Percentiles rank a stretch among this genome's conserved stretches.
Conservation (phyloP, 2,888 invertebrate genomes). For the Drosophila anomelani region DNA sequence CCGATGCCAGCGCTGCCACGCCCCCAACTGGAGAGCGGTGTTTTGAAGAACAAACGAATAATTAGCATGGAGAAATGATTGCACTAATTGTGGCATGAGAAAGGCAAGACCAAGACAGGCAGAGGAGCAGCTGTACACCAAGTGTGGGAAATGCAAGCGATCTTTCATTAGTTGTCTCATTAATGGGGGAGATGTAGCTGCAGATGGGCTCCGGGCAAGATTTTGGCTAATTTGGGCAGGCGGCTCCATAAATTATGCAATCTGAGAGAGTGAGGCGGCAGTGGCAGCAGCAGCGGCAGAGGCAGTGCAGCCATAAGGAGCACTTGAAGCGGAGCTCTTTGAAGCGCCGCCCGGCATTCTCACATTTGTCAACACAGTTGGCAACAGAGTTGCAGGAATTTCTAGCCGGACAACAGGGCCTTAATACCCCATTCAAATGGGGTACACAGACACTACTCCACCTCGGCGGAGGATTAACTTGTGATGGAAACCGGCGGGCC, state of each 20-base stretch:
- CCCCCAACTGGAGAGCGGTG: conserved; percentile 49
- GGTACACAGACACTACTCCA: conserved; percentile 6
- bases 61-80: conserved; percentile 72
- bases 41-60: conserved; percentile 60
- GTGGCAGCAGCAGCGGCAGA: not conserved
- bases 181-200: conserved; percentile 38
- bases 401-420: conserved; percentile 32
- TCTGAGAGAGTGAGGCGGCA: conserved; percentile 29
- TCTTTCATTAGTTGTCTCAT: conserved; percentile 63
- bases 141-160: conserved; percentile 72
- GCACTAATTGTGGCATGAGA: conserved; percentile 72
- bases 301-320: conserved; percentile 4
- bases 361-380: conserved; percentile 70
- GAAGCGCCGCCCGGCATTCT: conserved; percentile 70
- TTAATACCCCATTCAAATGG: conserved; percentile 33
- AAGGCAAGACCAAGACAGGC: conserved; percentile 38
- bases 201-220: conserved; percentile 40
- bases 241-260: conserved; percentile 71
- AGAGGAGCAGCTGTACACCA: conserved; percentile 5
- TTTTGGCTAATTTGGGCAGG: conserved; percentile 71
- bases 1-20: conserved; percentile 42
- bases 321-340: conserved; percentile 46
- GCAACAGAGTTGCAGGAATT: conserved; percentile 40
- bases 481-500: conserved; percentile 17
- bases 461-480: conserved; percentile 32